These are phyloP conservation scores for Galerucella nymphaeae DNA, from an alignment of 2,888 invertebrate species.

Conservation along the genomic window DNA sequence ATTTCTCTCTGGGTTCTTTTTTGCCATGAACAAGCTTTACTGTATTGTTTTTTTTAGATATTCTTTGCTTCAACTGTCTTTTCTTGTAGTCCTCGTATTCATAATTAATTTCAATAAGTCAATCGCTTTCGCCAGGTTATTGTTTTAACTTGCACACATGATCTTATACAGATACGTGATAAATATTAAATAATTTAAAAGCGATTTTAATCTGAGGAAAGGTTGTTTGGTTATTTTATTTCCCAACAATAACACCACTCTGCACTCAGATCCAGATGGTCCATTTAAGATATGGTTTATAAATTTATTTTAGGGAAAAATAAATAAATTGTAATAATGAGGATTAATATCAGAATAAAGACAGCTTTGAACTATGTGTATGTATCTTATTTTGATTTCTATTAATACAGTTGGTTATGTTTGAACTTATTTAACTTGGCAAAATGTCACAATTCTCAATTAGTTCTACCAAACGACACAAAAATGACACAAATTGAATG, in stretches of 20 bases:
- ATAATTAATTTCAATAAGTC: background rate
- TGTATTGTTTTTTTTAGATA: too few relatives aligned
- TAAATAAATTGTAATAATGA: slow-evolving; percentile 13
- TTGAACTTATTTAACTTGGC: slow-evolving; percentile 4
- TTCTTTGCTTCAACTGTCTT: too few relatives aligned
- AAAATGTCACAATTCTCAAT: background rate
- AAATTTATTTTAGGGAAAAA: slow-evolving; percentile 25
- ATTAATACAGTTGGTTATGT: background rate
- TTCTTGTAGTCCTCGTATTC: too few relatives aligned
- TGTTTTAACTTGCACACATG: background rate
- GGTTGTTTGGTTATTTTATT: slow-evolving; percentile 29
- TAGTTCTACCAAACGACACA: slow-evolving; percentile 1
- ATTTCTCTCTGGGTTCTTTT: too few relatives aligned
- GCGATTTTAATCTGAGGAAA: background rate
- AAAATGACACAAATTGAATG: background rate
- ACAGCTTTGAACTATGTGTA: slow-evolving; percentile 7
- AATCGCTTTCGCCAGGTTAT: background rate
- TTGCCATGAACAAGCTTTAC: too few relatives aligned
- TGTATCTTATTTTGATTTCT: slow-evolving; percentile 1
- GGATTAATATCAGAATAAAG: slow-evolving; percentile 1
- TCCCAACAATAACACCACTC: slow-evolving; percentile 14
- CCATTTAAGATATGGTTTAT: slow-evolving; percentile 9
- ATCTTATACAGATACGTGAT: background rate
- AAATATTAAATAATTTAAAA: slow-evolving; percentile 1
- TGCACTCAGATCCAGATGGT: slow-evolving; percentile 11